Base-by-base conservation (phyloP, 2,113 vertebrate genomes). In the Oncorhynchus gorbuscha region DNA sequence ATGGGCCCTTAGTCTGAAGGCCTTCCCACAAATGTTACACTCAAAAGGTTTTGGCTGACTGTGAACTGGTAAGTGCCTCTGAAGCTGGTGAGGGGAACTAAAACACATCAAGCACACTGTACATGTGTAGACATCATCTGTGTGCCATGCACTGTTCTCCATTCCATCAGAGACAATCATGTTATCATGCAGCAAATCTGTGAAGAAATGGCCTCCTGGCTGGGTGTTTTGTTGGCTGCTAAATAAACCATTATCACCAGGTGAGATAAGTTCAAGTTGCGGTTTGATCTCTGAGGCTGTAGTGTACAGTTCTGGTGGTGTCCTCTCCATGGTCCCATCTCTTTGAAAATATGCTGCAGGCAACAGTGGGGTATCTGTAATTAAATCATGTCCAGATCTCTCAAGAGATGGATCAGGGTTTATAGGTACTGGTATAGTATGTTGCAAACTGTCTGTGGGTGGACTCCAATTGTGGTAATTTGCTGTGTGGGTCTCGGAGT, bases 401-500 rank as follows among this genome's bases (percentile, higher is more conserved):
- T 32, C 39, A 16, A 30, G 49, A 11, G 51, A 30, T 14, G 20
- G 30, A 22, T 39, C 35, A 12, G 64, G 45, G 28, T 13, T 14
- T 61, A 66, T 24, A 48, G 51, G 58, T 51, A 39, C 28, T 58
- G 65, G 16, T 48, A 70, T 24, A n/a, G 45, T 8, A 70, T 49
- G 69, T 55, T 76, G 68, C 20, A 39, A n/a, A 45, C 30, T 62
- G 55, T 62, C 75, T 26, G 55, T 45, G n/a, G 68, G 58, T n/a
- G 58, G 22, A 20, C 12, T 39, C 22, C 70, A 66, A 8, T 35
- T 28, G 1, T 77, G 65, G 24, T 26, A 30, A 13, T 32, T 78
- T 72, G n/a, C 39, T 78, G 13, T 73, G 45, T 70, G 72, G 74
- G 59, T 62, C 71, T 81, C 73, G 66, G 66, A 59, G 24, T 89